Percentiles rank a stretch among this genome's conserved stretches.
Conservation (phyloP, 2,888 invertebrate genomes). For the Lepidocyrtinus sp. region DNA sequence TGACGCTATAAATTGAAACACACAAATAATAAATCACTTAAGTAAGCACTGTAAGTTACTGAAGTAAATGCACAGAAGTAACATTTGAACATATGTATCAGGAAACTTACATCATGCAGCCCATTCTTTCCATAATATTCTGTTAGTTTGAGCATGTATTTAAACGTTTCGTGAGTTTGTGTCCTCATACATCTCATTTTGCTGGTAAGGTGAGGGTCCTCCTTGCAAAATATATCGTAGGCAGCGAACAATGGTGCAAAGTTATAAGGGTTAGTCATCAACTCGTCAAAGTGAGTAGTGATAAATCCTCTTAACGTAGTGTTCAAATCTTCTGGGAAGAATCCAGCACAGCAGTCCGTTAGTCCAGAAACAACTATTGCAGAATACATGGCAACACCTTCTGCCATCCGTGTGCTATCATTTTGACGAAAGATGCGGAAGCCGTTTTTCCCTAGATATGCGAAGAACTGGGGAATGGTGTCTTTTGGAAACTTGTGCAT, state of each 20-base stretch:
- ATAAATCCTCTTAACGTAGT: constrained; percentile 49
- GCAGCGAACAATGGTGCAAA: constrained; percentile 51
- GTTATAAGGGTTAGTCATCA: constrained; percentile 60
- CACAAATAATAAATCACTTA: too few species aligned
- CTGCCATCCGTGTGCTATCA: constrained; percentile 57
- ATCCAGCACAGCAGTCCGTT: constrained; percentile 54
- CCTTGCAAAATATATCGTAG: constrained; percentile 41
- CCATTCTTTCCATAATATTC: constrained; percentile 38
- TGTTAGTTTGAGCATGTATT: constrained; percentile 17
- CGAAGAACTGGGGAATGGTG: constrained; percentile 40
- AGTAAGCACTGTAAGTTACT: too few species aligned
- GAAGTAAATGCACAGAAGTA: too few species aligned
- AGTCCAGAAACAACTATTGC: constrained; percentile 35
- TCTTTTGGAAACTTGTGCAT: constrained; percentile 58
- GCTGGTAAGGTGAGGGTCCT: constrained; percentile 8
- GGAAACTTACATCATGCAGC: constrained; percentile 60
- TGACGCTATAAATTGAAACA: constrained; percentile 33
- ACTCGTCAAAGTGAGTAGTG: constrained; percentile 36
- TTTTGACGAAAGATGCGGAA: constrained; percentile 32
- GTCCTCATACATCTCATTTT: constrained; percentile 27
- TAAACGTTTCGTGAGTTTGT: constrained; percentile 27
- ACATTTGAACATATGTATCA: too few species aligned
- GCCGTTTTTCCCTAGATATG: constrained; percentile 20
- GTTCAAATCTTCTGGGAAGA: constrained; percentile 33
- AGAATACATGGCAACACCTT: constrained; percentile 54